Conservation (phyloP, 1,140 invertebrate genomes). For the Nasonia longicornis region DNA sequence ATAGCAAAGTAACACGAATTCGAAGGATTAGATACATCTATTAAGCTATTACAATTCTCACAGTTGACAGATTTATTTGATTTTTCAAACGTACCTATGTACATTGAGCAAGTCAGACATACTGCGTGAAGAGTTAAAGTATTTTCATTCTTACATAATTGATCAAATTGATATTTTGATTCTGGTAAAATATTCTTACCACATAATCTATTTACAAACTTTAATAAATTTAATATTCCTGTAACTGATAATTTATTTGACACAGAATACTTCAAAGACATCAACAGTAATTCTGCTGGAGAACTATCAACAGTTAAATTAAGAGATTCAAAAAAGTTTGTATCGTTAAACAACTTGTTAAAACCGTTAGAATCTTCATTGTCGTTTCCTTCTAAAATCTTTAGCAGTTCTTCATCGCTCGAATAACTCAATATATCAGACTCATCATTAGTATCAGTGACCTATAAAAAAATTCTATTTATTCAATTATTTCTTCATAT, state of each 20-base stretch:
- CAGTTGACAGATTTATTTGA: not conserved
- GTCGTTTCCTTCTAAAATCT: no score
- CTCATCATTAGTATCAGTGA: no score
- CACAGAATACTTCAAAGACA: not conserved
- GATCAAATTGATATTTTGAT: not conserved
- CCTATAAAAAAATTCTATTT: no score
- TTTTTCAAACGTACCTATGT: conserved; percentile 3
- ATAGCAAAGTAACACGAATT: not conserved
- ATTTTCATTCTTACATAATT: not conserved
- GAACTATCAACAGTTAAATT: no score
- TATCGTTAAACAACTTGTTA: no score
- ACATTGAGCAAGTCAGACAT: not conserved
- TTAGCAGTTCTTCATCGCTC: no score
- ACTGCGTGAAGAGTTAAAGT: not conserved
- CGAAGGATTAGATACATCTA: not conserved
- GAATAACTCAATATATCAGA: no score
- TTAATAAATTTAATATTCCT: conserved; percentile 1
- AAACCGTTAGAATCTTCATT: no score
- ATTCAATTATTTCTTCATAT: no score
- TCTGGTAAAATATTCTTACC: conserved; percentile 21
- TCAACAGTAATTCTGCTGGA: no score
- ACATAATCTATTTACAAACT: conserved; percentile 27
- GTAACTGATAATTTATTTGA: not conserved
- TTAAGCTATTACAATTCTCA: not conserved
- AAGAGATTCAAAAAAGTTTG: no score